Evolutionary conservation across 30 jellyfish, hydroid and myxozoan genomes (phyloP).

Genomic region (Hydra vulgaris): DNA sequence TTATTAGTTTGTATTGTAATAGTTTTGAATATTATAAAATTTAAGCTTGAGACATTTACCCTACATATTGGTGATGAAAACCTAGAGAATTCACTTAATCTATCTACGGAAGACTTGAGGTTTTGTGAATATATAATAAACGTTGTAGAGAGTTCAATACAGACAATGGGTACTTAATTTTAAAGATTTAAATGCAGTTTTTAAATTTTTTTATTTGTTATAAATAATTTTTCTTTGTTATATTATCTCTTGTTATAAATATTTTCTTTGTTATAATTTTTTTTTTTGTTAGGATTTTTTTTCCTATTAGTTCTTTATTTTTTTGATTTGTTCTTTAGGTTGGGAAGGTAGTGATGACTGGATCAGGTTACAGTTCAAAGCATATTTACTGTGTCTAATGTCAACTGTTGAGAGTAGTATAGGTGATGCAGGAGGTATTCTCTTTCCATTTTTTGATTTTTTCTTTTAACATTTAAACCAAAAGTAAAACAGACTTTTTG

Average conservation of each 20-base stretch:
- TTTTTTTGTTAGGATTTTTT: too few species aligned
- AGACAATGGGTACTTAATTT: constrained; percentile 14
- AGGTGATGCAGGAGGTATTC: background rate
- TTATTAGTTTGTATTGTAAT: background rate
- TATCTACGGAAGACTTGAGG: constrained; percentile 84
- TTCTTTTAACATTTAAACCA: too few species aligned
- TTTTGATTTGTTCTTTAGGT: too few species aligned
- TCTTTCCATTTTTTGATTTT: too few species aligned
- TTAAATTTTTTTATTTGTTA: too few species aligned
- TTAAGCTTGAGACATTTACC: constrained; percentile 46
- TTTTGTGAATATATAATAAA: constrained; percentile 49
- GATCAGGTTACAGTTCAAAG: constrained; percentile 77
- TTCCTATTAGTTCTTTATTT: too few species aligned
- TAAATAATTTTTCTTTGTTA: too few species aligned
- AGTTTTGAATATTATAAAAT: background rate
- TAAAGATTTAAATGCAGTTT: too few species aligned
- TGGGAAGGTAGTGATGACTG: constrained; percentile 99
- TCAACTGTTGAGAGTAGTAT: constrained; percentile 33
- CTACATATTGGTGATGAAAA: constrained; percentile 31
- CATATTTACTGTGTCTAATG: constrained; percentile 56
- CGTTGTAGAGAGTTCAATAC: constrained; percentile 19
- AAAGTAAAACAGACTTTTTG: background rate
- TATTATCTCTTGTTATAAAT: background rate
- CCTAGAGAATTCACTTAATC: constrained; percentile 20
- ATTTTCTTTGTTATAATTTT: background rate